Percentiles rank a stretch among this genome's conserved stretches.
phyloP scores from a whole-genome alignment of 1,140 invertebrate genomes.

The Hylaeus volcanicus region DNA sequence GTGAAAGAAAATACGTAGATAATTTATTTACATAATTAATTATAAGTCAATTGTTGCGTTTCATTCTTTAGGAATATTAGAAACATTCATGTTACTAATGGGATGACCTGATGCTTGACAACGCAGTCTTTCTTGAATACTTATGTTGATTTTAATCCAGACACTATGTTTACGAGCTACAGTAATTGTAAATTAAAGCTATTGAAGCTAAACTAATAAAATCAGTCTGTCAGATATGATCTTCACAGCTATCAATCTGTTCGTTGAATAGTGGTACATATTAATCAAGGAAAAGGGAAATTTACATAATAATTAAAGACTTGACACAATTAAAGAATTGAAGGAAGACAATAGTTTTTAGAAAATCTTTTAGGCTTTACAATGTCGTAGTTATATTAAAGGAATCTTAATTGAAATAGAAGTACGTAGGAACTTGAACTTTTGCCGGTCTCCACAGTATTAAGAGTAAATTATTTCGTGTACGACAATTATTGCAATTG shows the following conservation, averaged over 20 bases:
- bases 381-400: too few species aligned
- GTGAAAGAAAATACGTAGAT: too few species aligned
- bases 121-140: neutral
- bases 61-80: too few species aligned
- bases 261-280: too few species aligned
- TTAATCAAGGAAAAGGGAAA: too few species aligned
- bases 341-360: neutral
- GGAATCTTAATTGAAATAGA: neutral
- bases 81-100: neutral
- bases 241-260: too few species aligned
- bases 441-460: neutral
- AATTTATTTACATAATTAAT: too few species aligned
- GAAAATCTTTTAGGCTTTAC: too few species aligned
- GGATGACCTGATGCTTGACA: neutral
- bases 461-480: constrained; percentile 3
- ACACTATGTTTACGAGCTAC: neutral
- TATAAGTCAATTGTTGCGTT: too few species aligned
- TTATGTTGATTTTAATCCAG: constrained; percentile 7
- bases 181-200: too few species aligned
- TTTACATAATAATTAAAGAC: too few species aligned
- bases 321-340: neutral
- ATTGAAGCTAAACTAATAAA: neutral
- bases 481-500: neutral
- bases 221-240: neutral
- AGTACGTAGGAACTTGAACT: neutral